Base-by-base conservation (phyloP, 2,113 vertebrate species). In the Microcebus lehilahytsara region DNA sequence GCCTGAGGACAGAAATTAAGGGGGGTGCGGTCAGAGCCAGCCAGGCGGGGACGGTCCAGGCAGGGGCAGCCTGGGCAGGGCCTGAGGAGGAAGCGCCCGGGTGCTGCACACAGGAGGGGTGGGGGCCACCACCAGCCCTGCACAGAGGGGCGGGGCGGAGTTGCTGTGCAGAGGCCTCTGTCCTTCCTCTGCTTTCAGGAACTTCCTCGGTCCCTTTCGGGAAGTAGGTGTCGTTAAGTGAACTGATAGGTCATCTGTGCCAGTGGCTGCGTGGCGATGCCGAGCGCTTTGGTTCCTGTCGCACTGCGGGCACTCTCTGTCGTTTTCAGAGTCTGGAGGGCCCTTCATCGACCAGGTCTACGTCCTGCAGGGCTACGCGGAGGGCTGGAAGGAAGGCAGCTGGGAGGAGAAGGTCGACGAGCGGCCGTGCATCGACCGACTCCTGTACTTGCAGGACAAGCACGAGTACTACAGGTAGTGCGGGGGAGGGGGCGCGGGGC, bases 321-420 rank as follows among this genome's bases (percentile, higher is more conserved):
- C 42, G 93, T 89, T 37, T 97, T 13, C 97, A 99, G 99, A 99
- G 97, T 99, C 99, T 32, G 99, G 99, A 12, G 99, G 99, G 16
- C 99, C 99, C 5, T 99, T 99, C 88, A 99, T 99, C 25, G 99
- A 99, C 80, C 99, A 99, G 96, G 99, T 99, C 19, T 99, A 99
- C 22, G 98, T 99, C 46, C 98, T 99, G 46, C 99, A 99, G 97
- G 98, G 99, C 92, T 99, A 99, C 0, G 99, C 99, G 0, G 99
- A 99, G 94, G 99, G 99, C 72, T 99, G 99, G 99, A 99, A 99
- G 32, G 99, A 99, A 88, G 99, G 99, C 5, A 98, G 99, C 23
- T 99, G 99, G 99, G 99, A 99, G 89, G 99, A 99, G 98, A 99
- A 99, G 97, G 98, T 99, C 32, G 99, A 99, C 32, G 98, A 98